phyloP scores from a whole-genome alignment of 1,140 invertebrate species.

The Aleiodes sp. region DNA sequence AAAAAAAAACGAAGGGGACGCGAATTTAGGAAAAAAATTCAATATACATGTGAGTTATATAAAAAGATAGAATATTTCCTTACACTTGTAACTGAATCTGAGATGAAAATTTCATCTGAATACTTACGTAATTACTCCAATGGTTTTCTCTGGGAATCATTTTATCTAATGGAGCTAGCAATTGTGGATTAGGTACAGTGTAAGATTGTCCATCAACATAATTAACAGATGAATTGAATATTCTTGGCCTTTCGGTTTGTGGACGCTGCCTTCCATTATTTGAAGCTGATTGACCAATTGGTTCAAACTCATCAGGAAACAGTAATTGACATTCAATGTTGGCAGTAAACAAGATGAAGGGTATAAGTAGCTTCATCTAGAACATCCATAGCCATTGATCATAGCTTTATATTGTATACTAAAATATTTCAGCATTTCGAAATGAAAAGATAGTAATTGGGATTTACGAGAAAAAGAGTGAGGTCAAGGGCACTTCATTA shows the following conservation, averaged over 20 bases:
- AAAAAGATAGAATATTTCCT: too few species aligned
- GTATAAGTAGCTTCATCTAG: conserved; percentile 29
- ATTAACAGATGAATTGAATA: neutral
- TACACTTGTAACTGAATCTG: too few species aligned
- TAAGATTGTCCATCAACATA: neutral
- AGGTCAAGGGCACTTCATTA: too few species aligned
- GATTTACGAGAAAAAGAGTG: too few species aligned
- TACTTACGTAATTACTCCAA: conserved; percentile 52
- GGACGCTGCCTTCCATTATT: neutral
- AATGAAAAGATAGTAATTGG: too few species aligned
- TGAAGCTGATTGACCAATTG: conserved; percentile 16
- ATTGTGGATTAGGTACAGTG: neutral
- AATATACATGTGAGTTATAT: neutral
- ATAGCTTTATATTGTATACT: neutral
- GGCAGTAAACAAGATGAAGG: conserved; percentile 35
- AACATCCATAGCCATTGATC: neutral
- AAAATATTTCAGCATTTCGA: neutral
- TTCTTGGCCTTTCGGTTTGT: neutral
- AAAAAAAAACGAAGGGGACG: neutral
- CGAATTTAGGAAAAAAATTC: neutral
- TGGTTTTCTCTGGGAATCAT: conserved; percentile 26
- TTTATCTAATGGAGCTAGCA: too few species aligned
- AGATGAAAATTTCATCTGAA: neutral
- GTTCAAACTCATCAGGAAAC: conserved; percentile 50
- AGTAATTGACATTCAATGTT: conserved; percentile 40